Base-by-base conservation (phyloP, 1,140 invertebrate species). In the Drosophila burlai region DNA sequence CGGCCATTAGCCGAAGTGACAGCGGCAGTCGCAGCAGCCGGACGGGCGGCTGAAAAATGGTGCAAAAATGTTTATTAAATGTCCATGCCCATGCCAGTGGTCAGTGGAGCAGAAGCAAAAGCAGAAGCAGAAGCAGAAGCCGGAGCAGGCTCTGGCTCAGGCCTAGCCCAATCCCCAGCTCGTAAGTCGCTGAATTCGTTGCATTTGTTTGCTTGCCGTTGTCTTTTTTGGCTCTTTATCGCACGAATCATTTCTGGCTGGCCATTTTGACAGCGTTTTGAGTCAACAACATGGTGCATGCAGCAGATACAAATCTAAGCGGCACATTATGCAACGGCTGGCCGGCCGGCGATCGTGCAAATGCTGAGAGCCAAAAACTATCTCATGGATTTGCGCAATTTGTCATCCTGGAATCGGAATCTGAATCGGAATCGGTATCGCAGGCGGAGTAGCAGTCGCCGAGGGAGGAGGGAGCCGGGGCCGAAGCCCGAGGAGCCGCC, bases 371-470 rank as follows among this genome's bases (percentile, higher is more conserved):
- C 83, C 71, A 74, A 74, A 85, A 90, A 90, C 86, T 89, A 90
- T 90, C 85, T 90, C 85, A 90, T 90, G 86, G 85, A 85, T 90
- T 90, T 90, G 85, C 85, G 85, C 85, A 90, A 90, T 90, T 90
- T 90, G 85, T 90, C 85, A 90, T 90, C 85, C 85, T 80, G 81
- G 62, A 66, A 83, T 79, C 50, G 58, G 54, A 72, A 73, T 73
- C 62, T 57, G 57, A 65, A 68, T 72, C 64, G 42, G 68, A 42
- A 68, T 60, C 65, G 34, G 5, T 21, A 24, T 58, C 43, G 24
- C 13, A 29, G 47, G 26, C 16, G 47, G 7, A 26, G 46, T 34
- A 13, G 16, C 10, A 24, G 18, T 24, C 13, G 21, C 26, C 13
- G 64, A 3, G 21, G 7, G 21, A 15, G 65, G 18, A 21, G 54